phyloP scores from a whole-genome alignment of 2,113 vertebrate species.

The Takifugu bimaculatus region DNA sequence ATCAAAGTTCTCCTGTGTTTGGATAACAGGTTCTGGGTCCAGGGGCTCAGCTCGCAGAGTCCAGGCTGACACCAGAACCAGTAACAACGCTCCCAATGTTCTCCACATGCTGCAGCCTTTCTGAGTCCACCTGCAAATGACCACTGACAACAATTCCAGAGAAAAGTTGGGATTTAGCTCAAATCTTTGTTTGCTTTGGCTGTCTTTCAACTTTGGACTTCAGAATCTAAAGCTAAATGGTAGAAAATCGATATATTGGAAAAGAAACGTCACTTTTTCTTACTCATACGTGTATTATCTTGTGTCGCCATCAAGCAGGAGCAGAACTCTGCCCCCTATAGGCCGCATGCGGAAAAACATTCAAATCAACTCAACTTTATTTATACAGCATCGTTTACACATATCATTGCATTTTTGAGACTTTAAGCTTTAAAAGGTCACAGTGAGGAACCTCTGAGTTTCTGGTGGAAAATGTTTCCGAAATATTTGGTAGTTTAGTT shows the following conservation, averaged over 20 bases:
- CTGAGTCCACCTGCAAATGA: not conserved
- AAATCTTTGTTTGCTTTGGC: not conserved
- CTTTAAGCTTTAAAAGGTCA: no score
- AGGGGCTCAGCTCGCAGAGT: constrained; percentile 20
- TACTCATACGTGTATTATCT: no score
- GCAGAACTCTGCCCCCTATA: no score
- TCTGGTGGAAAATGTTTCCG: no score
- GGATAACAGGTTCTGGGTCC: constrained; percentile 36
- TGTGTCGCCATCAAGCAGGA: no score
- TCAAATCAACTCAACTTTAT: no score
- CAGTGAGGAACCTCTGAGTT: no score
- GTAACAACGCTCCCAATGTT: constrained; percentile 14
- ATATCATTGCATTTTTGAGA: no score
- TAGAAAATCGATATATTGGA: constrained; percentile 5
- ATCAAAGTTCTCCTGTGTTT: constrained; percentile 82
- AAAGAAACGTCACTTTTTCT: not conserved
- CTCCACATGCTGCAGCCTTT: constrained; percentile 37
- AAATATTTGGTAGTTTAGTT: no score
- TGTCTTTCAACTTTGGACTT: constrained; percentile 35
- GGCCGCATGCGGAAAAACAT: no score
- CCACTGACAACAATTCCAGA: not conserved
- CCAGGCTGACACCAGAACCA: constrained; percentile 29
- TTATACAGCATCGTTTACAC: no score
- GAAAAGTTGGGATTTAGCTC: constrained; percentile 1
- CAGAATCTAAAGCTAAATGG: constrained; percentile 38